Percentiles rank a stretch among this genome's conserved stretches.
These are phyloP conservation scores for Cordilura impudica DNA, from an alignment of 2,888 invertebrate species.

Conservation along the genomic window DNA sequence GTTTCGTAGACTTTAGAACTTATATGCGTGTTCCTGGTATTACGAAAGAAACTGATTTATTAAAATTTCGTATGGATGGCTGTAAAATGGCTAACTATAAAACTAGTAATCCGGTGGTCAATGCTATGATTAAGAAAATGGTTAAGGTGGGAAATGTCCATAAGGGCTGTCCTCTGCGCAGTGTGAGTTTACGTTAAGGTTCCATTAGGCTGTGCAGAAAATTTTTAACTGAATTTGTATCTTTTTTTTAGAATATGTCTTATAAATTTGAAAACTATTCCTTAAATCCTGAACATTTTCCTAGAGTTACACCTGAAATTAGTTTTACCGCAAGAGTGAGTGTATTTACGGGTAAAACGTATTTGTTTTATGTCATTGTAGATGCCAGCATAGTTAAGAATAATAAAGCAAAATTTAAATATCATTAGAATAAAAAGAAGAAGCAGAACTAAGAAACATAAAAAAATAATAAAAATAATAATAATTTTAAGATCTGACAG, in stretches of 20 bases:
- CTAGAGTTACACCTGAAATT: conserved; percentile 21
- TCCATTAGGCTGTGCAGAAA: neutral
- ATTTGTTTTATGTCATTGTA: neutral
- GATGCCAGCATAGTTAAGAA: neutral
- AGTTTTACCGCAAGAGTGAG: neutral
- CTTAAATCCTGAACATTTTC: conserved; percentile 22
- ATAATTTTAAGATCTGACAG: too few species aligned
- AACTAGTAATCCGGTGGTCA: neutral
- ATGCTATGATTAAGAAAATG: neutral
- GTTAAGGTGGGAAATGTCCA: conserved; percentile 4
- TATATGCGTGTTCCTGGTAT: neutral
- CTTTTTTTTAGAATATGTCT: conserved; percentile 1
- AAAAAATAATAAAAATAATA: too few species aligned
- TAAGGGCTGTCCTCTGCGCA: neutral
- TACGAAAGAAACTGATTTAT: neutral
- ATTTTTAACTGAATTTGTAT: neutral
- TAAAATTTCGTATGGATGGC: neutral
- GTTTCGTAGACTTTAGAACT: neutral
- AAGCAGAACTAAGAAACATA: too few species aligned
- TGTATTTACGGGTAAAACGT: neutral
- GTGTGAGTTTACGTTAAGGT: conserved; percentile 1
- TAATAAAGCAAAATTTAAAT: neutral
- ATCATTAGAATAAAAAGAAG: neutral
- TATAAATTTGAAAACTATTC: conserved; percentile 12
- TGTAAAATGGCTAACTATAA: conserved; percentile 13